These are phyloP conservation scores for Gerosis bhagava DNA, from an alignment of 2,888 invertebrate genomes.

Conservation along the genomic window DNA sequence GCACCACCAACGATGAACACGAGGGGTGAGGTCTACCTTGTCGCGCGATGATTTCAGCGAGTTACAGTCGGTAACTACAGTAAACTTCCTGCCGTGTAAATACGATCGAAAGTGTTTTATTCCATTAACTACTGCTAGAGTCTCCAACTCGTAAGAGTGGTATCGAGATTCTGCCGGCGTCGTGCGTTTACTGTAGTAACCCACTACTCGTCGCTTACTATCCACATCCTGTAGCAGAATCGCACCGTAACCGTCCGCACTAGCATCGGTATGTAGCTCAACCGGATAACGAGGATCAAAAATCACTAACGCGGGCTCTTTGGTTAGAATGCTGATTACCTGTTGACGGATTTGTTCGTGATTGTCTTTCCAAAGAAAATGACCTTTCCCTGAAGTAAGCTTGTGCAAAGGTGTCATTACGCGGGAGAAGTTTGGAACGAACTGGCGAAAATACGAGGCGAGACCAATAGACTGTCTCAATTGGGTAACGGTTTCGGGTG, in stretches of 20 bases:
- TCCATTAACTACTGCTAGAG: slow-evolving; percentile 33
- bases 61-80: too few species aligned
- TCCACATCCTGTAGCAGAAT: not conserved
- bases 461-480: slow-evolving; percentile 18
- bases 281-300: not conserved
- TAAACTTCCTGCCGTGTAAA: too few species aligned
- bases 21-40: slow-evolving; percentile 36
- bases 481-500: slow-evolving; percentile 34
- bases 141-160: too few species aligned
- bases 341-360: not conserved
- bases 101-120: slow-evolving; percentile 41
- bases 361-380: not conserved
- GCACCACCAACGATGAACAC: slow-evolving; percentile 41
- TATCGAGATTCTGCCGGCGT: slow-evolving; percentile 27
- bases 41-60: slow-evolving; percentile 36
- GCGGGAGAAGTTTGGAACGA: not conserved
- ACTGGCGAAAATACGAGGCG: slow-evolving; percentile 7
- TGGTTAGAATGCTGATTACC: not conserved
- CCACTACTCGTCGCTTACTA: slow-evolving; percentile 9
- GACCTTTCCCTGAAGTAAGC: slow-evolving; percentile 1
- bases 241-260: not conserved
- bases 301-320: not conserved
- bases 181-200: slow-evolving; percentile 30
- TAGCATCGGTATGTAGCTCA: slow-evolving; percentile 1
- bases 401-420: not conserved